These are phyloP conservation scores for Cynopterus brachyotis DNA, from an alignment of 2,113 vertebrate genomes.

Conservation along the genomic window DNA sequence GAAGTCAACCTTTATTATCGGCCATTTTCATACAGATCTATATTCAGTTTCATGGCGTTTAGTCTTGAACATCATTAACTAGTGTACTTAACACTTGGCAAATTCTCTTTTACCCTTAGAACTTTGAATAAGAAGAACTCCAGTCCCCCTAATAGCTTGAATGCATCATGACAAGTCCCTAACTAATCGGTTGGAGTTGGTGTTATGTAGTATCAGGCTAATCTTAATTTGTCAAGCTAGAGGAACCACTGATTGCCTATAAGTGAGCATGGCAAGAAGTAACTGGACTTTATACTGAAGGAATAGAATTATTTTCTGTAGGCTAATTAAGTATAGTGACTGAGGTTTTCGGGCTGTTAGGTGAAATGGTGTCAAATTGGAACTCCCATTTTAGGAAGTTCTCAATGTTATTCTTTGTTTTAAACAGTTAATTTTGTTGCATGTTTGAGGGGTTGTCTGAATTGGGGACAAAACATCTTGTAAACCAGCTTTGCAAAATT, in stretches of 20 bases:
- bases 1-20: neutral
- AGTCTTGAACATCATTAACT: slow-evolving; percentile 33
- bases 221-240: neutral
- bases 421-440: slow-evolving; percentile 51
- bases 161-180: slow-evolving; percentile 11
- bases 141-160: neutral
- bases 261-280: neutral
- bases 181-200: neutral
- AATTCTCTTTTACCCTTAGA: slow-evolving; percentile 34
- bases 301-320: neutral
- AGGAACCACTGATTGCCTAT: slow-evolving; percentile 14
- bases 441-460: slow-evolving; percentile 69
- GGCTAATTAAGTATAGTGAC: neutral
- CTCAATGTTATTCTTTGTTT: slow-evolving; percentile 8
- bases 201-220: neutral
- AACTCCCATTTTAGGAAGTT: neutral
- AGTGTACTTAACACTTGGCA: slow-evolving; percentile 10
- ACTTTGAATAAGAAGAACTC: slow-evolving; percentile 17
- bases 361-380: slow-evolving; percentile 1
- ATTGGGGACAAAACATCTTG: slow-evolving; percentile 66
- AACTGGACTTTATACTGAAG: neutral
- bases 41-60: slow-evolving; percentile 33
- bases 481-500: slow-evolving; percentile 82
- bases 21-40: slow-evolving; percentile 15
- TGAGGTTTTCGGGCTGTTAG: slow-evolving; percentile 8